Base-by-base conservation (phyloP, 2,113 vertebrate species). In the Dipodomys merriami region DNA sequence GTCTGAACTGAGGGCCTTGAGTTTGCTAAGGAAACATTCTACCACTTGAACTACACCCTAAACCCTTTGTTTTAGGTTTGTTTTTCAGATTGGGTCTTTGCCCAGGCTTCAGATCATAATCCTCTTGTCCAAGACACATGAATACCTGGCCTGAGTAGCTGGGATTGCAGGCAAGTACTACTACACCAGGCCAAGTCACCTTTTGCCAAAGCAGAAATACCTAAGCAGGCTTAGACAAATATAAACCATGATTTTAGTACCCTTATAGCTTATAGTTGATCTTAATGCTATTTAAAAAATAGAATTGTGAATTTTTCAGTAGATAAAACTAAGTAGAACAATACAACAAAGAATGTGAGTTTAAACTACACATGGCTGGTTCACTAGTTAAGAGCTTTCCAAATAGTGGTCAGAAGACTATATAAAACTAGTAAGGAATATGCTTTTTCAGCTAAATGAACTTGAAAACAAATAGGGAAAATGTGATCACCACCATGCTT, bases 391-490 rank as follows among this genome's bases (percentile, higher is more conserved):
- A 49, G 35, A 81, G 68, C 44, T 83, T 89, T 46, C 53, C 2
- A 29, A 6, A 57, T 18, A 57, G 53, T 57, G 53, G 11, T 57
- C 53, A 15, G 90, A 78, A 88, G 53, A 65, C 6, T 57, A 74
- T 53, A 33, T 22, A 49, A 78, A 92, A 81, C 46, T 81, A 84
- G 22, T 16, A 35, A 49, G 46, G 53, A 77, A 64, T 9, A 19
- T 60, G 44, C 20, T 2, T 16, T n/a, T 92, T 80, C 0, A 77
- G 49, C 23, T 44, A 90, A 62, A 5, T 22, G 35, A 74, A 73
- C 64, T 83, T 91, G 78, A 94, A 95, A 84, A 85, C 35, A 89
- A 73, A 33, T 12, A 39, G 57, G 25, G 80, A 90, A 19, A 73
- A 90, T 53, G 1, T 53, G 49, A 53, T 57, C 53, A 57, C 53